phyloP scores from a whole-genome alignment of 2,113 vertebrate species.

The Phrynosoma platyrhinos region DNA sequence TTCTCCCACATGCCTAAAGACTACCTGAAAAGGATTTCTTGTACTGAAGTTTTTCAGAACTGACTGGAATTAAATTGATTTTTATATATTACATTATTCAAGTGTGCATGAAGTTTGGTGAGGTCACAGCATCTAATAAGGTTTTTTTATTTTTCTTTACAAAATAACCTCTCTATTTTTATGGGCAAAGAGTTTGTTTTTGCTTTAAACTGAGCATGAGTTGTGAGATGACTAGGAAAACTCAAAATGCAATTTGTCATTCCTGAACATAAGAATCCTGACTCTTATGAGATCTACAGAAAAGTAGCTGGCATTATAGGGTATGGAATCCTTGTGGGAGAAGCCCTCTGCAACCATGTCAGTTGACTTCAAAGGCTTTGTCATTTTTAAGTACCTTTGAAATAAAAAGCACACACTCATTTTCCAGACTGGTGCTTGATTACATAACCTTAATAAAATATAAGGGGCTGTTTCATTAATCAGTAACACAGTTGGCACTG shows the following conservation, averaged over 20 bases:
- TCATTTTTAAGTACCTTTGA: conserved; percentile 57
- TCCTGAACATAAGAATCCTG: neutral
- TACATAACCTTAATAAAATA: conserved; percentile 71
- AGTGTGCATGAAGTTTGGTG: conserved; percentile 34
- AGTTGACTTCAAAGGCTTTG: conserved; percentile 56
- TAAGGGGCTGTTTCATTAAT: conserved; percentile 69
- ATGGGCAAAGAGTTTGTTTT: neutral
- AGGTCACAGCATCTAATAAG: conserved; percentile 17
- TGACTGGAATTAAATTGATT: neutral
- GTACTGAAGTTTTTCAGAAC: conserved; percentile 4
- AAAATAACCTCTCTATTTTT: neutral
- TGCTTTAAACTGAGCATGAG: neutral
- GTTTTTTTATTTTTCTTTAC: neutral
- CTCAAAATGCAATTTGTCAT: conserved; percentile 48
- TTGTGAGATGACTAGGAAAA: conserved; percentile 55
- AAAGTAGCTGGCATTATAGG: conserved; percentile 30
- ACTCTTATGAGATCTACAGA: conserved; percentile 33
- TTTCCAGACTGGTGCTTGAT: conserved; percentile 60
- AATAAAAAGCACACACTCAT: conserved; percentile 60
- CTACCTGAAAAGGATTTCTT: neutral
- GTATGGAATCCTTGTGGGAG: conserved; percentile 36
- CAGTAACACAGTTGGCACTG: conserved; percentile 58
- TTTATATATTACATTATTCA: conserved; percentile 43
- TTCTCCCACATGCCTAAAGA: neutral
- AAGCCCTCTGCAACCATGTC: conserved; percentile 37